phyloP scores from a whole-genome alignment of 2,113 vertebrate species.

The Pitta sordida region DNA sequence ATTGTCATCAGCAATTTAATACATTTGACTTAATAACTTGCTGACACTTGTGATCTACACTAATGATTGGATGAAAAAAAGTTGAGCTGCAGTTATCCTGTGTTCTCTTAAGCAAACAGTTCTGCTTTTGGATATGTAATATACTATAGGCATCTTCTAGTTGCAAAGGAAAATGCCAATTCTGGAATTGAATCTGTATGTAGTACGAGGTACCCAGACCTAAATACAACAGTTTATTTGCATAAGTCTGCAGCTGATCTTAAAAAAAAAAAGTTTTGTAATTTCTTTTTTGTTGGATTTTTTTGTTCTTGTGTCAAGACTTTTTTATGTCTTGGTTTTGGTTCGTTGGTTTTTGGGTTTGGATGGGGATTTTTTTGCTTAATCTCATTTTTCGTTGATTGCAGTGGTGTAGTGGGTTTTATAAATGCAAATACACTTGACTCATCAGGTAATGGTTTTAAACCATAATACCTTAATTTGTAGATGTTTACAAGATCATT shows the following conservation, averaged over 20 bases:
- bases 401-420: background rate
- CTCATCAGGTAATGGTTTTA: background rate
- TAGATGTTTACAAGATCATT: background rate
- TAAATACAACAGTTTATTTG: background rate
- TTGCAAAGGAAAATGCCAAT: background rate
- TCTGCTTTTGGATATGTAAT: background rate
- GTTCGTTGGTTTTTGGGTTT: background rate
- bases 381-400: background rate
- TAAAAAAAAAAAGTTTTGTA: background rate
- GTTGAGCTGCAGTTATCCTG: background rate
- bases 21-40: background rate
- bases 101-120: background rate
- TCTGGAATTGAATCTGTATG: background rate
- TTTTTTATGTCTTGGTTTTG: background rate
- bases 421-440: background rate
- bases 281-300: background rate
- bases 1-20: background rate
- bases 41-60: background rate
- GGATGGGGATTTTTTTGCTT: background rate
- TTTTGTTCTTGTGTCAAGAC: background rate
- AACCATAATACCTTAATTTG: background rate
- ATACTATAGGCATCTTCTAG: background rate
- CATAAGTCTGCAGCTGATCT: background rate
- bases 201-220: background rate
- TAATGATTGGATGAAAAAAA: background rate